These are phyloP conservation scores for Tuberolachnus salignus DNA, from an alignment of 2,888 invertebrate species.

Conservation along the genomic window DNA sequence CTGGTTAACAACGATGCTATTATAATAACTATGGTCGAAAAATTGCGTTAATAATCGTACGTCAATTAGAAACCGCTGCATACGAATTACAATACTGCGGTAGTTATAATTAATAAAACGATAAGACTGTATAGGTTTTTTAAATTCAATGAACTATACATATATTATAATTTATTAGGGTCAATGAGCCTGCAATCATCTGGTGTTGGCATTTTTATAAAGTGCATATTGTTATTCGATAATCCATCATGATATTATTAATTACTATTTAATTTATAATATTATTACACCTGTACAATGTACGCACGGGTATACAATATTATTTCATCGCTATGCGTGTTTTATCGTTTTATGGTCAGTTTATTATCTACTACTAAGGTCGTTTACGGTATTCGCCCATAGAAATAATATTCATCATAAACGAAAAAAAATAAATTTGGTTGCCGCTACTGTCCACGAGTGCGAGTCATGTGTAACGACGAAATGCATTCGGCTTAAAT, in stretches of 20 bases:
- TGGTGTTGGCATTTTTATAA: not conserved
- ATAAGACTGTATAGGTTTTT: not conserved
- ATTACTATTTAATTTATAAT: too few relatives aligned
- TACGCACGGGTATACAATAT: not conserved
- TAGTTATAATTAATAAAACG: not conserved
- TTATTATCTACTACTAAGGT: too few relatives aligned
- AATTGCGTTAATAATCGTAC: not conserved
- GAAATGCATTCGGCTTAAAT: too few relatives aligned
- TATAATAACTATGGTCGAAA: not conserved
- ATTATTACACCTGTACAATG: not conserved
- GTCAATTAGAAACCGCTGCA: not conserved
- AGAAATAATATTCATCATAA: too few relatives aligned
- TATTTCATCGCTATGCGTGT: not conserved
- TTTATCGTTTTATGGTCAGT: not conserved
- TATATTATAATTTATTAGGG: conserved; percentile 26
- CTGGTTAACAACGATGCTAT: too few relatives aligned
- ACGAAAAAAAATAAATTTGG: too few relatives aligned
- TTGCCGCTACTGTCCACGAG: too few relatives aligned
- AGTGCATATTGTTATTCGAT: too few relatives aligned
- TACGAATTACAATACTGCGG: not conserved
- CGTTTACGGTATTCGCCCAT: too few relatives aligned
- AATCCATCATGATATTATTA: not conserved
- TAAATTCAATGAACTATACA: conserved; percentile 13
- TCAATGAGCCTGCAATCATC: conserved; percentile 13
- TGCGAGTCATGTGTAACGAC: too few relatives aligned